Conservation (phyloP, 2,113 vertebrate species). For the Rhombomys opimus region DNA sequence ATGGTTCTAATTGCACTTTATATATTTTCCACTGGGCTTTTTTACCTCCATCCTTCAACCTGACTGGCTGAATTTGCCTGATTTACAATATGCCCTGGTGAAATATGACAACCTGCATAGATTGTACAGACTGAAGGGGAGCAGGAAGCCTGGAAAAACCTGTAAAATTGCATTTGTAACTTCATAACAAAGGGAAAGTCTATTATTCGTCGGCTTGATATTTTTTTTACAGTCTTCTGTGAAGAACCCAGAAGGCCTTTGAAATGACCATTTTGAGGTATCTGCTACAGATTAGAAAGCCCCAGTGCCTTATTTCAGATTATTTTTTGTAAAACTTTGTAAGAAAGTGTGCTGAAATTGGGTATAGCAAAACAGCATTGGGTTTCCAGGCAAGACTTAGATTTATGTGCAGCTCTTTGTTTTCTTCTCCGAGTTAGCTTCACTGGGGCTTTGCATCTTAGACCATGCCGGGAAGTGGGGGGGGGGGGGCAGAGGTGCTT, state of each 20-base stretch:
- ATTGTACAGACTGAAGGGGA: not conserved
- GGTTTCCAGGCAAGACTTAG: constrained; percentile 52
- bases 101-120: constrained; percentile 50
- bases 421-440: not conserved
- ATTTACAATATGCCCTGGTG: constrained; percentile 62
- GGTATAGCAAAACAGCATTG: constrained; percentile 18
- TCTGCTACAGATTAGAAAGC: not conserved
- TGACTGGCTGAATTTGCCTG: constrained; percentile 54
- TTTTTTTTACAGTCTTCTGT: constrained; percentile 33
- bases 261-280: not conserved
- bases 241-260: not conserved
- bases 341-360: not conserved
- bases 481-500: too few species aligned
- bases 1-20: constrained; percentile 84
- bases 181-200: constrained; percentile 1
- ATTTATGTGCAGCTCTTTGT: not conserved
- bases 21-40: constrained; percentile 73
- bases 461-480: not conserved
- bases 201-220: not conserved
- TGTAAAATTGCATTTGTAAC: not conserved
- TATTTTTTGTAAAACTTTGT: not conserved
- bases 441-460: not conserved
- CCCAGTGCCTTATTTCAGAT: not conserved
- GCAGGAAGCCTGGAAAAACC: not conserved
- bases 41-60: constrained; percentile 65